phyloP scores from a whole-genome alignment of 1,140 invertebrate genomes.

The Musca vetustissima region DNA sequence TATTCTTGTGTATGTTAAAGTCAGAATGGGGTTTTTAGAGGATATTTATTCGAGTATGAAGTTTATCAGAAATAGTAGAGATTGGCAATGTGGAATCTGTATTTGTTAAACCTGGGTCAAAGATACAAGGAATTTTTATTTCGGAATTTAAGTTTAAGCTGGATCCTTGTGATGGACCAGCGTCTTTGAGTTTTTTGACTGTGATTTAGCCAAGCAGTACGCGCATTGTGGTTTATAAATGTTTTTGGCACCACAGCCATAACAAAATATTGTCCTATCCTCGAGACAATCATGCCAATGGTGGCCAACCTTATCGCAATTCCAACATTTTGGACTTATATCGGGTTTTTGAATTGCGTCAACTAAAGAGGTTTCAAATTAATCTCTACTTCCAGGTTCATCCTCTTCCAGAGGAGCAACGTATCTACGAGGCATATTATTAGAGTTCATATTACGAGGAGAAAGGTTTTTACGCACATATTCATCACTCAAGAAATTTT shows the following conservation, averaged over 20 bases:
- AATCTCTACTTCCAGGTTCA: background rate
- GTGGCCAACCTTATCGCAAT: no score
- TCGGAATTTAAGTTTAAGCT: no score
- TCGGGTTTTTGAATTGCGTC: background rate
- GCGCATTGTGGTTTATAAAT: background rate
- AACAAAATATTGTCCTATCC: slow-evolving; percentile 22
- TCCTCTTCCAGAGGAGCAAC: background rate
- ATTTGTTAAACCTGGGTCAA: no score
- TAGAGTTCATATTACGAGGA: background rate
- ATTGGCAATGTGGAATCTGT: no score
- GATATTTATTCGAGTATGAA: no score
- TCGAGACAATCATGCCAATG: slow-evolving; percentile 6
- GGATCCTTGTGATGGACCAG: no score
- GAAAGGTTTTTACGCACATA: background rate
- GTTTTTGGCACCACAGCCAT: slow-evolving; percentile 7
- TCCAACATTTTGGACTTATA: background rate
- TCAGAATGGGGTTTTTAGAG: no score
- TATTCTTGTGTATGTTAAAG: no score
- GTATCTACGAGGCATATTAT: no score
- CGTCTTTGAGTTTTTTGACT: no score
- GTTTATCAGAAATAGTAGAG: no score
- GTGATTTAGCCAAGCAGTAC: background rate
- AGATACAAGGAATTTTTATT: background rate
- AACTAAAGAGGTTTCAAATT: background rate
- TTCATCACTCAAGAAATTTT: no score